phyloP scores from a whole-genome alignment of 2,113 vertebrate genomes.

The Microtus montanus region DNA sequence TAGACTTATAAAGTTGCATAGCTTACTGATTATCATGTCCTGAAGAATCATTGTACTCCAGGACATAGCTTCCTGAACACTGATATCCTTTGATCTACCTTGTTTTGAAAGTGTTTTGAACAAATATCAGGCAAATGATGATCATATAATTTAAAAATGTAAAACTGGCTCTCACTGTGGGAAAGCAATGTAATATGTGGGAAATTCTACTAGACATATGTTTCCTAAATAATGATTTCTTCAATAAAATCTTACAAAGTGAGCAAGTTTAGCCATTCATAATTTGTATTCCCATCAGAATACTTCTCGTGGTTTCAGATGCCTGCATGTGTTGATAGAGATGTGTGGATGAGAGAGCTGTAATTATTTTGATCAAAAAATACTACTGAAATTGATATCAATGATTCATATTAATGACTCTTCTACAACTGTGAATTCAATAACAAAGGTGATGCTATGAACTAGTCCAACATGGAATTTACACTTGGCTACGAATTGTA shows the following conservation, averaged over 20 bases:
- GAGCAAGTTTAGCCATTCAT: conserved; percentile 17
- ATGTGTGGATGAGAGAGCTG: neutral
- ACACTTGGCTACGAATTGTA: neutral
- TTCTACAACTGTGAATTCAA: neutral
- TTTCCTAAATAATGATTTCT: neutral
- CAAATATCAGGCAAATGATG: conserved; percentile 34
- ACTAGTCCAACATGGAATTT: neutral
- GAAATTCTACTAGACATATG: neutral
- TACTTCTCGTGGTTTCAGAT: neutral
- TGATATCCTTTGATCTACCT: neutral
- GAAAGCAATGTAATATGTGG: conserved; percentile 1
- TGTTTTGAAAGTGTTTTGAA: neutral
- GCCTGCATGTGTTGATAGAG: neutral
- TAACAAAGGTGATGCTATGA: neutral
- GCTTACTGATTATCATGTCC: neutral
- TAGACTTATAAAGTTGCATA: neutral
- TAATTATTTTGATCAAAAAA: neutral
- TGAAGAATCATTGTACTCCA: neutral
- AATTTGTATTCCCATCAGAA: neutral
- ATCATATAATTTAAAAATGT: conserved; percentile 13
- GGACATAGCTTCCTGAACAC: neutral
- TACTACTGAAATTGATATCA: neutral
- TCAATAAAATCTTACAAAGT: conserved; percentile 7
- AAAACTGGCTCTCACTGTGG: conserved; percentile 16
- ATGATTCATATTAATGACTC: neutral